Base-by-base conservation (phyloP, 2,888 invertebrate genomes). In the Andricus curvator region DNA sequence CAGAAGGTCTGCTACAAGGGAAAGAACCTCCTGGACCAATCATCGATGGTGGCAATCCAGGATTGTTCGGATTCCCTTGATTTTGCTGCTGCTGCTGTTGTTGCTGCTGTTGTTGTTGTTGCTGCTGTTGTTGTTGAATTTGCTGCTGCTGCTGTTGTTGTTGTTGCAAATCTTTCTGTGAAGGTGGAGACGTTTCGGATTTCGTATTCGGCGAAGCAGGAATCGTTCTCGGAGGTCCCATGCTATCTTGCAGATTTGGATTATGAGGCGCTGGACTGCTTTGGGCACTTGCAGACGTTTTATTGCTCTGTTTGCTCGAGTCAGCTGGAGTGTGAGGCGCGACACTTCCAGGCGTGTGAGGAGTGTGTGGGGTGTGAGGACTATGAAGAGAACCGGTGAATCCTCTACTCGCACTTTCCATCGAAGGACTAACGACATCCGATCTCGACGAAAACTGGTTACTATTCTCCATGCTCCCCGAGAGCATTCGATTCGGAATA, bases 141-240 rank as follows among this genome's bases (percentile, higher is more conserved):
- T 92, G 90, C 6, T 88, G 90, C 6, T 88, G 89, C 0, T 87
- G 89, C 22, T 84, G 87, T 15, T 88, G 88, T 13, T 87, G 88
- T 1, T 87, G 88, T 37, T 88, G 89, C 41, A 86, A 84, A 48
- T 92, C 90, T 81, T 92, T 91, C 60, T 85, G 87, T 25, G 90
- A 91, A 4, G 91, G 90, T 1, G 92, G 91, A 44, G 92, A 92
- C 33, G 92, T 92, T 74, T 92, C 92, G 9, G 90, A 87, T 86
- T 92, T 93, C 13, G 91, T 92, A 48, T 91, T 93, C n/a, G 92
- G 92, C 20, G 92, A 92, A 4, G 91, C 92, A 29, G 92, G 92
- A 25, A 92, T 88, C 8, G 90, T 91, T 81, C 92, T 87, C 8
- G 92, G 92, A 22, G 92, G 92, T 51, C 92, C 92, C 92, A 92